Conservation (phyloP, 2,888 invertebrate species). For the Drosophila kanekoi region DNA sequence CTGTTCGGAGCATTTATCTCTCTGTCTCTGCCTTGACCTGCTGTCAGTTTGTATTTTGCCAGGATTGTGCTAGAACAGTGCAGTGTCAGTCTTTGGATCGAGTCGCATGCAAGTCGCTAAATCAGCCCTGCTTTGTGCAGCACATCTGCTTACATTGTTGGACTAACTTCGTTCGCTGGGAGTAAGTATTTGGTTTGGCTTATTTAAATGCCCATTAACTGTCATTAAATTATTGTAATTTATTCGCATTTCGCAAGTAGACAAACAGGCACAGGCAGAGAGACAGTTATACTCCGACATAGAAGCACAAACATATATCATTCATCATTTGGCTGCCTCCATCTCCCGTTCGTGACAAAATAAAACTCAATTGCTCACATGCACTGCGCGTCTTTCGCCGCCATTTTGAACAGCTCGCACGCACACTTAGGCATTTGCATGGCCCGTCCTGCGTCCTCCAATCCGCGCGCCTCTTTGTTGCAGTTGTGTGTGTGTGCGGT, state of each 20-base stretch:
- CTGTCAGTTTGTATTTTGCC: conserved; percentile 9
- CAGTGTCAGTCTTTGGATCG: background rate
- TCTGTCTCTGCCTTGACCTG: conserved; percentile 30
- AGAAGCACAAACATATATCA: conserved; percentile 33
- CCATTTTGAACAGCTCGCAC: conserved; percentile 57
- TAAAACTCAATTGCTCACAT: conserved; percentile 69
- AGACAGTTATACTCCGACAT: background rate
- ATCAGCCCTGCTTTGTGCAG: conserved; percentile 4
- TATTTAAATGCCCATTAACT: conserved; percentile 54
- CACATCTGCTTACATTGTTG: conserved; percentile 12
- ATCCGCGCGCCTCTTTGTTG: conserved; percentile 38
- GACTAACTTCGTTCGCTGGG: conserved; percentile 7
- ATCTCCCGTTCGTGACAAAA: conserved; percentile 50
- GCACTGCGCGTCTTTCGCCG: conserved; percentile 52
- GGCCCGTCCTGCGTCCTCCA: conserved; percentile 37
- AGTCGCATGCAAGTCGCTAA: conserved; percentile 1
- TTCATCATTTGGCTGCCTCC: conserved; percentile 50
- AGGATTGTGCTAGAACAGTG: background rate
- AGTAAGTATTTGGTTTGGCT: conserved; percentile 19
- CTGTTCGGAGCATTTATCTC: conserved; percentile 2
- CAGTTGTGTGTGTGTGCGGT: conserved; percentile 15
- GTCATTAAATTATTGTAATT: conserved; percentile 67
- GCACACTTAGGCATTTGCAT: conserved; percentile 54
- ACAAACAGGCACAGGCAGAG: conserved; percentile 9
- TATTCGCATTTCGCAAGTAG: conserved; percentile 36